phyloP scores from a whole-genome alignment of 2,888 invertebrate species.

The Balanococcus diminutus region DNA sequence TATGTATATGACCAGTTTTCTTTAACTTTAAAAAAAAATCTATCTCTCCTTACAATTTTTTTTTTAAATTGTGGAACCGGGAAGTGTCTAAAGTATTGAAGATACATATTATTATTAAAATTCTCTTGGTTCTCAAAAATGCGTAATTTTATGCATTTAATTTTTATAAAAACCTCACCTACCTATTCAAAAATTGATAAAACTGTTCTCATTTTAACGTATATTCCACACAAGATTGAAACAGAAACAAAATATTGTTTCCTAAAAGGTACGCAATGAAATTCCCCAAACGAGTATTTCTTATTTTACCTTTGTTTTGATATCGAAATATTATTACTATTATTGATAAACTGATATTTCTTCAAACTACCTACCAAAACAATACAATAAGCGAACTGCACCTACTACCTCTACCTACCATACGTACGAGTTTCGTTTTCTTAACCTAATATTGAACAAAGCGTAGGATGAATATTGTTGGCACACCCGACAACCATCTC shows the following conservation, averaged over 20 bases:
- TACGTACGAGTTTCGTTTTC: not conserved
- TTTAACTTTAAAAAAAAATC: too few species aligned
- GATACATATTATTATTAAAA: too few species aligned
- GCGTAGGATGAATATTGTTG: constrained; percentile 26
- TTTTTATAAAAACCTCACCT: too few species aligned
- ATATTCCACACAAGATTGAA: not conserved
- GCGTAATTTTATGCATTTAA: too few species aligned
- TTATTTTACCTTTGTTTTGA: constrained; percentile 9
- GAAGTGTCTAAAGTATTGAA: too few species aligned
- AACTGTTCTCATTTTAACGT: not conserved
- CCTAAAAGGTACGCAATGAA: not conserved
- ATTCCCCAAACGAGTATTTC: constrained; percentile 13
- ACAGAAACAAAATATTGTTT: constrained; percentile 1
- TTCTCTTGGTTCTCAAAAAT: too few species aligned
- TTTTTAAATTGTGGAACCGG: too few species aligned
- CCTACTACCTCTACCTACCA: not conserved
- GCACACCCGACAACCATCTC: too few species aligned
- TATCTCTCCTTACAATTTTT: too few species aligned
- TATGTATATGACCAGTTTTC: too few species aligned
- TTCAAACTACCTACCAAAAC: not conserved
- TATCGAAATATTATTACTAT: constrained; percentile 4
- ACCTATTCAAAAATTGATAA: not conserved
- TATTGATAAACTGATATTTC: constrained; percentile 29
- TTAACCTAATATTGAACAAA: not conserved
- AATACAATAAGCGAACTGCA: not conserved